phyloP scores from a whole-genome alignment of 2,113 vertebrate genomes.

The Protobothrops flavoviridis region DNA sequence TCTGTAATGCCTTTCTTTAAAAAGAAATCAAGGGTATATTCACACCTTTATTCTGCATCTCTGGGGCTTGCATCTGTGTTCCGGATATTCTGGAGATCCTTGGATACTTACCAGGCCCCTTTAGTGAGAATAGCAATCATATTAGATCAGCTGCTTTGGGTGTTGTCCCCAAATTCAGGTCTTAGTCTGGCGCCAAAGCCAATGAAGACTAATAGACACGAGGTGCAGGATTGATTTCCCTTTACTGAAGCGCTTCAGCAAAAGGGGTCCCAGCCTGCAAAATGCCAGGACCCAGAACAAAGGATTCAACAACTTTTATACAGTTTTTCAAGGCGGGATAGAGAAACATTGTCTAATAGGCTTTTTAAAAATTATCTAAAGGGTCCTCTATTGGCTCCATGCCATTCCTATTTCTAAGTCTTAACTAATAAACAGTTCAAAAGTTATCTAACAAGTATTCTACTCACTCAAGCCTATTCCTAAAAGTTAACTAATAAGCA shows the following conservation, averaged over 20 bases:
- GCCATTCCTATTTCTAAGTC: not conserved
- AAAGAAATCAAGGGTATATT: not conserved
- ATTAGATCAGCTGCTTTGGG: not conserved
- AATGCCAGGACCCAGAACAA: not conserved
- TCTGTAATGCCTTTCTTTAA: conserved; percentile 1
- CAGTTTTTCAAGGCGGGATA: not conserved
- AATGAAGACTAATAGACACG: not conserved
- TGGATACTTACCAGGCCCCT: not conserved
- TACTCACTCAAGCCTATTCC: not conserved
- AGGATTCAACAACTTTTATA: not conserved
- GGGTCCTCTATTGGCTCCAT: not conserved
- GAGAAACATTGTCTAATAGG: not conserved
- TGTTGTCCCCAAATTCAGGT: not conserved
- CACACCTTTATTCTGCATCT: not conserved
- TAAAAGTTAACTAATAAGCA: not conserved
- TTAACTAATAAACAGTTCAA: too few species aligned
- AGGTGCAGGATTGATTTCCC: not conserved
- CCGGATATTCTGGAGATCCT: not conserved
- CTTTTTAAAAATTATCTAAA: not conserved
- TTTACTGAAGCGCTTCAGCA: not conserved
- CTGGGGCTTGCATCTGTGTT: not conserved
- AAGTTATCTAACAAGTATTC: too few species aligned
- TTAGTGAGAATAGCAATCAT: not conserved
- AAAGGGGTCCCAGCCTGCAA: not conserved
- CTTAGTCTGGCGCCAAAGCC: not conserved